Evolutionary conservation across 2,113 vertebrate species (phyloP).

Genomic region (Triplophysa siluroides): DNA sequence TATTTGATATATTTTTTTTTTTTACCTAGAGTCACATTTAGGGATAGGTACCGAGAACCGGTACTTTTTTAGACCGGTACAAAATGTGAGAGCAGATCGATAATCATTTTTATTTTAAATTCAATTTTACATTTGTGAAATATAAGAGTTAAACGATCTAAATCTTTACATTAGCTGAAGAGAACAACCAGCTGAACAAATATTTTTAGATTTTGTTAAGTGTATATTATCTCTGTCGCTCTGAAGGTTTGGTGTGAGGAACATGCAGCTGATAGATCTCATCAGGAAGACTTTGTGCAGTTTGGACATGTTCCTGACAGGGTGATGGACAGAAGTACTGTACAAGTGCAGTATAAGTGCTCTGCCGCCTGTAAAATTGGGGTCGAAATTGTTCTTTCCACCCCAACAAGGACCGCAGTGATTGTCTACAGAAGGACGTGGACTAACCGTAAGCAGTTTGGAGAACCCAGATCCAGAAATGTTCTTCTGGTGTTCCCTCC

Average conservation of each 20-base stretch:
- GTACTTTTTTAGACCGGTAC: too few species aligned
- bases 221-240: conserved; percentile 50
- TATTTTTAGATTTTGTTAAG: background rate
- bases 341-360: conserved; percentile 82
- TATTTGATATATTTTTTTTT: too few species aligned
- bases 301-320: conserved; percentile 78
- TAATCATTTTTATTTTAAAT: too few species aligned
- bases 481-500: conserved; percentile 80
- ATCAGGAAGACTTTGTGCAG: conserved; percentile 75
- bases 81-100: too few species aligned
- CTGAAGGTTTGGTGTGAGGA: conserved; percentile 65
- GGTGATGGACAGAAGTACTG: conserved; percentile 74
- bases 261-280: conserved; percentile 49
- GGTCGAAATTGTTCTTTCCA: conserved; percentile 82
- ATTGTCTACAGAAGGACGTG: conserved; percentile 83
- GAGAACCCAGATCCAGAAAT: conserved; percentile 67
- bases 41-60: too few species aligned
- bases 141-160: too few species aligned
- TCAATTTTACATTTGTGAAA: too few species aligned
- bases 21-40: too few species aligned
- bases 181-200: too few species aligned
- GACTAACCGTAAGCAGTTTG: conserved; percentile 72
- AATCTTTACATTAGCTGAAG: too few species aligned
- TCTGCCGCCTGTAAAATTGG: conserved; percentile 79
- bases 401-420: conserved; percentile 75